These are phyloP conservation scores for Syrphus vitripennis DNA, from an alignment of 2,888 invertebrate genomes.

Conservation along the genomic window DNA sequence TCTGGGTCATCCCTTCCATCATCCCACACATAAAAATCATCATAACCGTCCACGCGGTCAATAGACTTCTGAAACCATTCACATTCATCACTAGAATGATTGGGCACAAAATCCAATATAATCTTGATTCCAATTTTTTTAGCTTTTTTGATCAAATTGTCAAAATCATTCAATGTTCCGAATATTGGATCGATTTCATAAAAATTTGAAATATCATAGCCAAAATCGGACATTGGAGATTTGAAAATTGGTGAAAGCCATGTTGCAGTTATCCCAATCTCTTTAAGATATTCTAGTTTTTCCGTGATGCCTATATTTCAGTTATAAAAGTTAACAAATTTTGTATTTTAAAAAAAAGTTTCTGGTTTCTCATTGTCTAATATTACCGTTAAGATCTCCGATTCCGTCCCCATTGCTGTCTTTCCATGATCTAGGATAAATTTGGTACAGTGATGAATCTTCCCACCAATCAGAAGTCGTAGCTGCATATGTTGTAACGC, in stretches of 20 bases:
- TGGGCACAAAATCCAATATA: constrained; percentile 86
- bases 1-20: constrained; percentile 81
- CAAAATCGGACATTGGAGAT: constrained; percentile 89
- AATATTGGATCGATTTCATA: constrained; percentile 86
- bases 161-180: constrained; percentile 85
- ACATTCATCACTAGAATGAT: constrained; percentile 90
- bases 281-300: constrained; percentile 85
- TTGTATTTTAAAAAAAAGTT: no score
- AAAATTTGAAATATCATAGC: constrained; percentile 89
- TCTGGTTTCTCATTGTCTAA: neutral
- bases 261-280: constrained; percentile 85
- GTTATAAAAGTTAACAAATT: no score
- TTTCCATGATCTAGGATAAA: constrained; percentile 92
- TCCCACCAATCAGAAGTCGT: constrained; percentile 89
- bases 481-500: neutral
- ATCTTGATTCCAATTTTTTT: constrained; percentile 82
- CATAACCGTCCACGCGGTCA: constrained; percentile 84
- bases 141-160: constrained; percentile 83
- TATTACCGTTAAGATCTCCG: constrained; percentile 90
- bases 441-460: constrained; percentile 90
- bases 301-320: constrained; percentile 82
- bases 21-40: constrained; percentile 90
- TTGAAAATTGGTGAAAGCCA: constrained; percentile 89
- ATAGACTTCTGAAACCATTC: constrained; percentile 92
- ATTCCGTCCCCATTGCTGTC: constrained; percentile 92